Evolutionary conservation across 2,888 invertebrate genomes (phyloP), one percentile per base, ranked within the genome.

Genomic region (Endotricha flammealis): DNA sequence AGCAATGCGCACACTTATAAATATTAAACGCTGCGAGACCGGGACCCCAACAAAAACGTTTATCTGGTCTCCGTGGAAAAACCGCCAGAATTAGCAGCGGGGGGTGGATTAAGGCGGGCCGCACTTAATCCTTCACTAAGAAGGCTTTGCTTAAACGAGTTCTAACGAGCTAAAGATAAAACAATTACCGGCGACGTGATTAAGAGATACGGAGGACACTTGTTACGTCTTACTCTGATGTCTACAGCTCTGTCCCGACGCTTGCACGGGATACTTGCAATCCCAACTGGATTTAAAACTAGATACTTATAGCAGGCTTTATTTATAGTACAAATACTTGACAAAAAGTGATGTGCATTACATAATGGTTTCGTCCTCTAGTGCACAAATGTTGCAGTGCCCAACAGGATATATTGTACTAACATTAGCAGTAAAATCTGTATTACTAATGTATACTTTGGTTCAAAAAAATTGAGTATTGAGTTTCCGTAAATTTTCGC

Each of bases 111-210:
- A 85, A 74, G 77, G 81, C 75, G 77, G 78, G 74, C 86, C 85
- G 77, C 81, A 80, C 80, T 83, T 85, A 86, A 86, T 86, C 86
- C 86, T 83, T 83, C 83, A 80, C 82, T 85, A 86, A 86, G 86
- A 83, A 83, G 86, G 83, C 86, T 86, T 85, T 86, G 75, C 83
- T 86, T 85, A 85, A 86, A 85, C 85, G 85, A 85, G 85, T 85
- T 81, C 83, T 86, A 86, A 85, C 85, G 85, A 85, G 85, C 86
- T 82, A 75, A 77, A 83, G 86, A 86, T 86, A 85, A 86, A 86
- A 86, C 86, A 86, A 86, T 86, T 86, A 86, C 79, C 70, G 73
- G 66, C 53, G 69, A 69, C 78, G 81, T 83, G 83, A 86, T 86
- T 85, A 85, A 85, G 82, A 85, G 82, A 82, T 82, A 81, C 80